A percentile compares a stretch with the other conserved stretches of the same genome.
Conservation (phyloP, 2,113 vertebrate genomes). For the Dicrurus megarhynchus region DNA sequence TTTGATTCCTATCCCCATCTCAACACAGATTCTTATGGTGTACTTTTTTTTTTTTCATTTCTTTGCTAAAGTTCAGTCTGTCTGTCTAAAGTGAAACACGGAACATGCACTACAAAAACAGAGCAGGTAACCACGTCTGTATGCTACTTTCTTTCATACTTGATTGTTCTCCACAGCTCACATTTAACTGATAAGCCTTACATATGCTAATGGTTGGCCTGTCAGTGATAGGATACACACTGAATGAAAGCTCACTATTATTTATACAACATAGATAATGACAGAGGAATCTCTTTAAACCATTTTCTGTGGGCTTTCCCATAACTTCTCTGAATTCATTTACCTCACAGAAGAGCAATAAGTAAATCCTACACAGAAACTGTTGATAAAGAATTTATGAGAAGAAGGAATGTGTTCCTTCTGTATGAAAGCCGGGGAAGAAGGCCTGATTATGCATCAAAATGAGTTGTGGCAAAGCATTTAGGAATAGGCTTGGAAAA, state of each 20-base stretch:
- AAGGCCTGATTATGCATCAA: not conserved
- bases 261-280: not conserved
- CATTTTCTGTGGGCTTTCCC: not conserved
- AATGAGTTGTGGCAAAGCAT: not conserved
- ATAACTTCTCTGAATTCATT: not conserved
- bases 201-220: rapidly evolving
- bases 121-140: not conserved
- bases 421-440: not conserved
- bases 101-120: not conserved
- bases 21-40: not conserved
- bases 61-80: not conserved
- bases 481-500: not conserved
- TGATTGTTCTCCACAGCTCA: not conserved
- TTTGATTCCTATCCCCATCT: not conserved
- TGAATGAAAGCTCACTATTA: not conserved
- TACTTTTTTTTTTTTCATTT: not conserved
- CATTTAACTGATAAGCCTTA: not conserved
- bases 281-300: not conserved
- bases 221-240: not conserved
- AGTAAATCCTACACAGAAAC: not conserved
- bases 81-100: not conserved
- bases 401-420: not conserved
- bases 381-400: not conserved
- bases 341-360: not conserved
- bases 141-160: not conserved